Conservation (phyloP, 2,888 invertebrate species). For the Eristalis arbustorum region DNA sequence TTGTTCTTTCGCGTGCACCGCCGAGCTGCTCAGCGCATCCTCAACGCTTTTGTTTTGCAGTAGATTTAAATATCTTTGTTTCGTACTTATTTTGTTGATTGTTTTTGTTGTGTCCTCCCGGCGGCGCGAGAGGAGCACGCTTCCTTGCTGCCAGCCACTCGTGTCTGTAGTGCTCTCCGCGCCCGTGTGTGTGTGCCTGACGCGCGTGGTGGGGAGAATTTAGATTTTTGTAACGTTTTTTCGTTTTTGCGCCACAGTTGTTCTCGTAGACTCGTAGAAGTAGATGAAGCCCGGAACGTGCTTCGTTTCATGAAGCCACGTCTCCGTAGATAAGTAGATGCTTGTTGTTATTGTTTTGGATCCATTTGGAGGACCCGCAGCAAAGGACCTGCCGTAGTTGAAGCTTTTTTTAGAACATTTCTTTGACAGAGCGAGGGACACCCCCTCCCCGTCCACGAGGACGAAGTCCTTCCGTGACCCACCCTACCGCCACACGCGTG, state of each 20-base stretch:
- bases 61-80: not conserved
- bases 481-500: not conserved
- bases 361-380: slow-evolving; percentile 22
- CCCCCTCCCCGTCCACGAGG: not conserved
- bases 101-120: not conserved
- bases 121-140: not conserved
- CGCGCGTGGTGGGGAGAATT: not conserved
- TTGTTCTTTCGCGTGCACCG: not conserved
- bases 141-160: not conserved
- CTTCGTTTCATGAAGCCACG: slow-evolving; percentile 25
- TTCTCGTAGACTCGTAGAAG: slow-evolving; percentile 3
- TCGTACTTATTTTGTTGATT: not conserved
- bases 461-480: not conserved
- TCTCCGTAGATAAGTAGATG: slow-evolving; percentile 38
- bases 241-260: not conserved
- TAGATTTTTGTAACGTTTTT: not conserved
- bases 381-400: not conserved
- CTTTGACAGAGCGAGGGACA: not conserved
- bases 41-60: not conserved
- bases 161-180: too few relatives aligned
- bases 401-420: slow-evolving; percentile 12
- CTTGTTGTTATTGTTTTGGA: slow-evolving; percentile 58
- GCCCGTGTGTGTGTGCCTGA: not conserved
- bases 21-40: not conserved
- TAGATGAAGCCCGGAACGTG: slow-evolving; percentile 12